A percentile compares a stretch with the other conserved stretches of the same genome.
Conservation (phyloP, 2,113 vertebrate genomes). For the Zeus faber region DNA sequence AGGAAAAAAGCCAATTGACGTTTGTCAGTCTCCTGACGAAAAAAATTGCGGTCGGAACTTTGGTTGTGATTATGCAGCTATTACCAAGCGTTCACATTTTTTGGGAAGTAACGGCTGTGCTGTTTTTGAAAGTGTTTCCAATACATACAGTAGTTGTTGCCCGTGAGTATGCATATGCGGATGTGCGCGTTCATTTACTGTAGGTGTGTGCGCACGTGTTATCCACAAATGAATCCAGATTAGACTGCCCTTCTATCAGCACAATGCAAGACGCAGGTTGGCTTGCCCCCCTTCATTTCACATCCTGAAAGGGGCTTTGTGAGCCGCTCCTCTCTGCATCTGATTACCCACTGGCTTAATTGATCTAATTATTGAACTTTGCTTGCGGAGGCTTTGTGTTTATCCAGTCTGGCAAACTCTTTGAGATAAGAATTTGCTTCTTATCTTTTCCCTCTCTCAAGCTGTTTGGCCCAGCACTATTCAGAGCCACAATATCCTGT, state of each 20-base stretch:
- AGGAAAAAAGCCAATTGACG: too few species aligned
- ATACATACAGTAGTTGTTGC: too few species aligned
- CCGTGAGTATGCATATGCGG: too few species aligned
- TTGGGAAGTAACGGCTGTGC: too few species aligned
- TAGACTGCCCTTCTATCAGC: conserved; percentile 42
- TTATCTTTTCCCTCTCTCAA: conserved; percentile 49
- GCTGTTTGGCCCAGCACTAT: conserved; percentile 51
- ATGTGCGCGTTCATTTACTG: too few species aligned
- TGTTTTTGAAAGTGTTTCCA: too few species aligned
- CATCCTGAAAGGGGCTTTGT: conserved; percentile 54
- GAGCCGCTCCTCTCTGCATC: conserved; percentile 46
- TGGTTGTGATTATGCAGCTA: too few species aligned
- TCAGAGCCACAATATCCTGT: conserved; percentile 33
- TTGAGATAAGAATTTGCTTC: conserved; percentile 62
- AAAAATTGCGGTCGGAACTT: too few species aligned
- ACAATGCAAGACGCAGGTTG: conserved; percentile 49
- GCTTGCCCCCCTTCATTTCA: conserved; percentile 38
- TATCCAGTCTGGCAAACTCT: conserved; percentile 63
- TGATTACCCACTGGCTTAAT: conserved; percentile 73
- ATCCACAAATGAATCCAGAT: conserved; percentile 39
- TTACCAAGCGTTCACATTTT: too few species aligned
- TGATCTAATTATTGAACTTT: conserved; percentile 76
- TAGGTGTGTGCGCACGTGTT: too few species aligned
- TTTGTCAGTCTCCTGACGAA: too few species aligned
- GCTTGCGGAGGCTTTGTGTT: conserved; percentile 66